Evolutionary conservation across 2,888 invertebrate species (phyloP).

Genomic region (Trichopoda pennipes): DNA sequence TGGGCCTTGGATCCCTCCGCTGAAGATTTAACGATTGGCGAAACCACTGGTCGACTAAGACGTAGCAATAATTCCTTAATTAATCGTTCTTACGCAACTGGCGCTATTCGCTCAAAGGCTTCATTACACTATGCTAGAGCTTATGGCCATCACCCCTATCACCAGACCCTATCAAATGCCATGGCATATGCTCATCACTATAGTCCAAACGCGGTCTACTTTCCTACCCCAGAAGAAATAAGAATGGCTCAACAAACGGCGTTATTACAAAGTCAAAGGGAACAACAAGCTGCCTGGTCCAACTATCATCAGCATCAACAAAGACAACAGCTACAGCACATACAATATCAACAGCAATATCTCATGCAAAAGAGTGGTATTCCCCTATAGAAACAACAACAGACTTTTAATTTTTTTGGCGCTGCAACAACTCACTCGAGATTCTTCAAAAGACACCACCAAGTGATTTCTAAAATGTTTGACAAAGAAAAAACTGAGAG

Average conservation of each 20-base stretch:
- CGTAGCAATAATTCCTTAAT: slow-evolving; percentile 79
- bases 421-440: neutral
- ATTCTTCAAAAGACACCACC: neutral
- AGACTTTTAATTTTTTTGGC: neutral
- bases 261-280: slow-evolving; percentile 53
- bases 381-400: slow-evolving; percentile 19
- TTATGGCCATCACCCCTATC: slow-evolving; percentile 71
- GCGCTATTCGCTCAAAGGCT: slow-evolving; percentile 39
- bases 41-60: slow-evolving; percentile 96
- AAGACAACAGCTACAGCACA: slow-evolving; percentile 51
- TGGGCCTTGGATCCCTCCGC: slow-evolving; percentile 98
- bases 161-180: slow-evolving; percentile 55
- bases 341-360: slow-evolving; percentile 58
- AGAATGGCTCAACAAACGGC: slow-evolving; percentile 61
- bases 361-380: slow-evolving; percentile 50
- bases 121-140: slow-evolving; percentile 38
- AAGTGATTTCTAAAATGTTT: neutral
- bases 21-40: slow-evolving; percentile 98
- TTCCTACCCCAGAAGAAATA: slow-evolving; percentile 73
- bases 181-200: slow-evolving; percentile 64
- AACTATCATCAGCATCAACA: slow-evolving; percentile 65
- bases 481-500: neutral
- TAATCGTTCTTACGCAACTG: slow-evolving; percentile 47
- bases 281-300: slow-evolving; percentile 63
- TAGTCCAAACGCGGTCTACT: slow-evolving; percentile 74